Percentiles rank a stretch among this genome's conserved stretches.
Evolutionary conservation across 2,113 vertebrate genomes (phyloP).

Genomic region (Pomatostomus ruficeps): DNA sequence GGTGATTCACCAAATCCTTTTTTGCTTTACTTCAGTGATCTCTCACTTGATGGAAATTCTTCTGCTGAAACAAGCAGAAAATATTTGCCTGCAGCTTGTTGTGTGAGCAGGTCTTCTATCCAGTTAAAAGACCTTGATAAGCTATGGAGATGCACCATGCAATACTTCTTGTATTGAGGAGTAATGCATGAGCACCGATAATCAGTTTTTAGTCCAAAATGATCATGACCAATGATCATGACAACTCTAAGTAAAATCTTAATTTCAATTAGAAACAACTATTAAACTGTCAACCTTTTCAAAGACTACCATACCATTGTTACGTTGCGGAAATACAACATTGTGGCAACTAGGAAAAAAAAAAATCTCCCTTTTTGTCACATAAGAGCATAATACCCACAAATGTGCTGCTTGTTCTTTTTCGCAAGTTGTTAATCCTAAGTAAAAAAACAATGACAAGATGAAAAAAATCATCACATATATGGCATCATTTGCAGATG

Average conservation of each 20-base stretch:
- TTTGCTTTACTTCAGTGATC: background rate
- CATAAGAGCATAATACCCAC: accelerated
- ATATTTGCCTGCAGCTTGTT: background rate
- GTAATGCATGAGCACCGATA: background rate
- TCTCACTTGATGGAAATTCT: background rate
- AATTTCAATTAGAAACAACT: background rate
- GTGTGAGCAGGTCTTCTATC: background rate
- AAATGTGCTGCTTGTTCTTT: background rate
- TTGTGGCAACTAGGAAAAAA: background rate
- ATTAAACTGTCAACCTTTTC: background rate
- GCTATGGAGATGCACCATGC: background rate
- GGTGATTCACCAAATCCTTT: background rate
- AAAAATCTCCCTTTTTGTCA: background rate
- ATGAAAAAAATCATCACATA: background rate
- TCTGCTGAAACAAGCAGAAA: background rate
- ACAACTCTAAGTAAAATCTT: background rate
- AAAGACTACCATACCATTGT: background rate
- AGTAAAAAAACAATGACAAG: background rate
- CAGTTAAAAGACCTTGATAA: background rate
- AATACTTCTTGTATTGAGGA: background rate
- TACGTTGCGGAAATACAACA: background rate
- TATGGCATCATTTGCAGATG: background rate
- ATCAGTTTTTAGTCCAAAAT: background rate
- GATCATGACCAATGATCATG: background rate
- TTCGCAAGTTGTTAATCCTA: background rate